Conservation (phyloP, 2,113 vertebrate genomes). For the Austrofundulus limnaeus region DNA sequence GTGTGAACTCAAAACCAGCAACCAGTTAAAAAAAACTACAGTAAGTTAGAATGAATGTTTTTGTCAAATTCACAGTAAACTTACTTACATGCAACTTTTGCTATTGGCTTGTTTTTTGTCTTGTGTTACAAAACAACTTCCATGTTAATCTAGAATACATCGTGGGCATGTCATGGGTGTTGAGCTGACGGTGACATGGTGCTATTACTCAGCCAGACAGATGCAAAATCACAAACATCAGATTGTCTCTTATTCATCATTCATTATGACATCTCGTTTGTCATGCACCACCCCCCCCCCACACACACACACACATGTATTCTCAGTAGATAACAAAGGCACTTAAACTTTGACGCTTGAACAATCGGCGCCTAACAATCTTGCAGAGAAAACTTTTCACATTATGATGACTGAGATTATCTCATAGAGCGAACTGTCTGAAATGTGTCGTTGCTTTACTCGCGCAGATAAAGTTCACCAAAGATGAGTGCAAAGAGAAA, state of each 20-base stretch:
- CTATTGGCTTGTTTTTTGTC: neutral
- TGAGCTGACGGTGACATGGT: slow-evolving; percentile 18
- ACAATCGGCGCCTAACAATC: slow-evolving; percentile 14
- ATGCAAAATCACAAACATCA: slow-evolving; percentile 33
- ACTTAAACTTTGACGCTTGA: slow-evolving; percentile 15
- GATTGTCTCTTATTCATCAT: slow-evolving; percentile 33
- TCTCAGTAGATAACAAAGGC: slow-evolving; percentile 16
- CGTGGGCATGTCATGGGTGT: slow-evolving; percentile 4
- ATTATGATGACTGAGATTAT: slow-evolving; percentile 7
- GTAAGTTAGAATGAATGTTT: no score
- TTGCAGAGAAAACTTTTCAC: neutral
- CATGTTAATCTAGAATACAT: slow-evolving; percentile 13
- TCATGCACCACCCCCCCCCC: neutral
- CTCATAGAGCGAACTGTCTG: neutral
- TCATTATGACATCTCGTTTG: slow-evolving; percentile 23
- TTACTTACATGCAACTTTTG: neutral
- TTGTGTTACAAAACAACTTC: neutral
- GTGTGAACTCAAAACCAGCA: no score
- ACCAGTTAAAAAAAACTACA: no score
- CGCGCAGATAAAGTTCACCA: neutral
- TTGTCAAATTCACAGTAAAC: no score
- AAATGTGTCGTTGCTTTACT: neutral
- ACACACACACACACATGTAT: no score
- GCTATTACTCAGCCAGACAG: slow-evolving; percentile 28
- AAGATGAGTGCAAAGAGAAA: neutral